These are phyloP conservation scores for Drosophila arawakana DNA, from an alignment of 1,140 invertebrate genomes.

Conservation along the genomic window DNA sequence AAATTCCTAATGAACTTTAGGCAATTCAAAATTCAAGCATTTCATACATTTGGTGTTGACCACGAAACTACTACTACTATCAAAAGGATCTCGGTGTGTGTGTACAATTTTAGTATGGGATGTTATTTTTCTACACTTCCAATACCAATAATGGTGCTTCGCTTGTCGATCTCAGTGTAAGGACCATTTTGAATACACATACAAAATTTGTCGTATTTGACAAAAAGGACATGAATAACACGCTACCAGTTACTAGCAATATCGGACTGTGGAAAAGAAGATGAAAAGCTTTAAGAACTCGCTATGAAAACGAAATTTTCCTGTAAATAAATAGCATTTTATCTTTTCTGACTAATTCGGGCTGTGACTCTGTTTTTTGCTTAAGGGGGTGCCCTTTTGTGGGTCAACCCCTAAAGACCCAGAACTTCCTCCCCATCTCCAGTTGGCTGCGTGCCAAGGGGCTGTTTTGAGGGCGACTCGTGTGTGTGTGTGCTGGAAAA, in stretches of 20 bases:
- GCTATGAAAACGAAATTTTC: slow-evolving; percentile 19
- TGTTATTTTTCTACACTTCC: too few species aligned
- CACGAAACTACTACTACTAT: neutral
- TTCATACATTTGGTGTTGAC: neutral
- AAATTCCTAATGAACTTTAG: slow-evolving; percentile 1
- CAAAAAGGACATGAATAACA: neutral
- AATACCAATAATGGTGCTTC: too few species aligned
- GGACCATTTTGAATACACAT: neutral
- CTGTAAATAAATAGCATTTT: slow-evolving; percentile 19
- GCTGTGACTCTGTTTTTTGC: slow-evolving; percentile 1
- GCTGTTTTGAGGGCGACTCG: slow-evolving; percentile 53
- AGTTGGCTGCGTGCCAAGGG: slow-evolving; percentile 71
- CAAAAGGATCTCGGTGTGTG: slow-evolving; percentile 4
- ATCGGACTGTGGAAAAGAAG: too few species aligned
- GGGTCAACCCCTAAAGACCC: slow-evolving; percentile 41
- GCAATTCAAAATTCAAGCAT: slow-evolving; percentile 19
- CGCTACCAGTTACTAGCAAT: neutral
- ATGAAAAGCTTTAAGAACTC: too few species aligned
- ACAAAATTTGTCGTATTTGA: neutral
- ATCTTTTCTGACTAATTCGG: neutral
- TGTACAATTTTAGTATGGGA: neutral
- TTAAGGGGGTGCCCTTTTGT: neutral
- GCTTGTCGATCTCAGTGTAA: neutral
- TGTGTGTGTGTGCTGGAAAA: slow-evolving; percentile 34
- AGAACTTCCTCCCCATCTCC: neutral